phyloP scores from a whole-genome alignment of 2,888 invertebrate species.

The Spodoptera littoralis region DNA sequence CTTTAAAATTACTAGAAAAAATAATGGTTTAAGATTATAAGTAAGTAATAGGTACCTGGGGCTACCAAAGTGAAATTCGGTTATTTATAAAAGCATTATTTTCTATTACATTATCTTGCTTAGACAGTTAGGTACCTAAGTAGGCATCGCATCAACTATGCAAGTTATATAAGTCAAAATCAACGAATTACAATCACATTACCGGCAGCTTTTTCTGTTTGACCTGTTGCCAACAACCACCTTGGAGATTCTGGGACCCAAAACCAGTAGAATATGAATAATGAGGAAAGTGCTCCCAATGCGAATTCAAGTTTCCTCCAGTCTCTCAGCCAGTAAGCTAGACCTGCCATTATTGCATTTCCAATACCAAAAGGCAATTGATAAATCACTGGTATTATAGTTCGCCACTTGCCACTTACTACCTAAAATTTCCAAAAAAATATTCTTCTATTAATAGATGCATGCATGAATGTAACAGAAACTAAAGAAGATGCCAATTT shows the following conservation, averaged over 20 bases:
- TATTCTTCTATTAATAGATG: too few species aligned
- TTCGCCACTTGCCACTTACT: constrained; percentile 90
- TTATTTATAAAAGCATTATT: too few species aligned
- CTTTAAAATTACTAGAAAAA: constrained; percentile 67
- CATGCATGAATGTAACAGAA: too few species aligned
- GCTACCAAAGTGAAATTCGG: too few species aligned
- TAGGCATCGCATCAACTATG: too few species aligned
- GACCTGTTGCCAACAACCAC: constrained; percentile 89
- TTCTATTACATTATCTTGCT: too few species aligned
- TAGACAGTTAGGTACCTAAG: too few species aligned
- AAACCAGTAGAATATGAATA: constrained; percentile 84
- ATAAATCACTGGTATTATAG: constrained; percentile 89
- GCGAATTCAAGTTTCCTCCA: constrained; percentile 90
- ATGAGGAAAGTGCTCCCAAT: constrained; percentile 84
- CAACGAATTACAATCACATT: constrained; percentile 43
- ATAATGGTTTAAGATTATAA: background rate
- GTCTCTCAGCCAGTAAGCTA: constrained; percentile 89
- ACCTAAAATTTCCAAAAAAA: constrained; percentile 66
- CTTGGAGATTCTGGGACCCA: constrained; percentile 90
- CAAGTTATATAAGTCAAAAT: too few species aligned
- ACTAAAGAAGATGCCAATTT: too few species aligned
- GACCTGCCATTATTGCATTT: constrained; percentile 86
- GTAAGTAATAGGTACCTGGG: too few species aligned
- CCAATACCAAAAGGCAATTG: constrained; percentile 90
- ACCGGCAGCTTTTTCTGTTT: constrained; percentile 83